Evolutionary conservation across 1,140 invertebrate genomes (phyloP), one percentile per base, ranked within the genome.

Genomic region (Bombus haemorrhoidalis): DNA sequence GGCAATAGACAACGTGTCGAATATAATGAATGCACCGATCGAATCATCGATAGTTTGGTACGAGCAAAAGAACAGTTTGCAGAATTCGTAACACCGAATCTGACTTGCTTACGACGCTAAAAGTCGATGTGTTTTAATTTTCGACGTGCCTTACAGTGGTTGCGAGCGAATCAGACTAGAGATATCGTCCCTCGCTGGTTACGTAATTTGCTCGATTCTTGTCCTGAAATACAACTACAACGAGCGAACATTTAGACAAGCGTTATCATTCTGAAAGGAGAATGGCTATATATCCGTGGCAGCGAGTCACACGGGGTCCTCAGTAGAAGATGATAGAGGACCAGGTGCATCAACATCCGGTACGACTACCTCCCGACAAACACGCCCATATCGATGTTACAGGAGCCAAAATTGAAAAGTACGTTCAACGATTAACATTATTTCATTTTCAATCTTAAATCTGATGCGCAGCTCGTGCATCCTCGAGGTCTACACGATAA

Each of bases 261-360:
- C 80, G 88, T 91, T 91, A 91, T 91, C 91, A 89, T 88, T 90
- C 86, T 90, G 69, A 86, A 91, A 91, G 86, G 78, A 91, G 86
- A 91, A 92, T 92, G 89, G 85, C 69, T 85, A 86, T 87, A 89
- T 87, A 89, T 89, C 87, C 53, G 81, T 86, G 84, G 82, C 77
- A 80, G 76, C 87, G 68, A 89, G 76, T 76, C 47, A 88, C 86
- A 87, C 81, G 73, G 76, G 81, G 77, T 77, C 81, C 84, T 90
- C 92, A 93, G 92, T 93, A 89, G 91, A 92, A 93, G 87, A 94
- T 94, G 93, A 91, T 93, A 90, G 92, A 94, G 92, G 87, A 88
- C 85, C 93, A 93, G 90, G 90, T 87, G 86, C 86, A 90, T 85
- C 91, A 89, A 90, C 90, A 90, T 91, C 86, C 86, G 88, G 86